A percentile compares a stretch with the other conserved stretches of the same genome.
These are phyloP conservation scores for Chascanopsetta lugubris DNA, from an alignment of 2,113 vertebrate genomes.

Conservation along the genomic window DNA sequence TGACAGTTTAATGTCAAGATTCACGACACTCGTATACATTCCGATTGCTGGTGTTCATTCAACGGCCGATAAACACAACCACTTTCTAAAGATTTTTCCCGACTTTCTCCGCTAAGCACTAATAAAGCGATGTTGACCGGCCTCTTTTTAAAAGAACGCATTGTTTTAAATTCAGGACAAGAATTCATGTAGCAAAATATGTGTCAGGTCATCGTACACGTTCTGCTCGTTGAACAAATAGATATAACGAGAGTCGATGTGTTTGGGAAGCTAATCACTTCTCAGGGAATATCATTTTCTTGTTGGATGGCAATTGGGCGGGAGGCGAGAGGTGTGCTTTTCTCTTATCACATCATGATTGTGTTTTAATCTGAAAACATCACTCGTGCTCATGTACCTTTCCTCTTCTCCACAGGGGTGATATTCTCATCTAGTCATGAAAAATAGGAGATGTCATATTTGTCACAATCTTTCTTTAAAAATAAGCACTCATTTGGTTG, in stretches of 20 bases:
- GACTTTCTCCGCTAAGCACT: slow-evolving; percentile 34
- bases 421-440: not conserved
- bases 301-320: not conserved
- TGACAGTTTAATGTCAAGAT: slow-evolving; percentile 75
- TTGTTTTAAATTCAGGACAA: slow-evolving; percentile 34
- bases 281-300: not conserved
- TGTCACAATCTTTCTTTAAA: not conserved
- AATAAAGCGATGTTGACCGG: slow-evolving; percentile 35
- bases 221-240: slow-evolving; percentile 33
- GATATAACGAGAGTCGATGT: slow-evolving; percentile 8
- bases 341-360: not conserved
- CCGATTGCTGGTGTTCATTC: slow-evolving; percentile 52
- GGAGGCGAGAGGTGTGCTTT: not conserved
- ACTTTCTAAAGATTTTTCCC: slow-evolving; percentile 47
- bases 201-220: not conserved
- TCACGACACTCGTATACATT: slow-evolving; percentile 64
- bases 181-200: slow-evolving; percentile 16
- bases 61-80: slow-evolving; percentile 36
- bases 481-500: not conserved
- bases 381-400: not conserved
- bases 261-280: slow-evolving; percentile 5
- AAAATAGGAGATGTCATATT: not conserved
- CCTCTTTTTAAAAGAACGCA: slow-evolving; percentile 28
- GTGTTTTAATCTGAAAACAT: not conserved
- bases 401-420: not conserved